These are phyloP conservation scores for Cryptoblepharus egeriae DNA, from an alignment of 2,797 vertebrate genomes.

Conservation along the genomic window DNA sequence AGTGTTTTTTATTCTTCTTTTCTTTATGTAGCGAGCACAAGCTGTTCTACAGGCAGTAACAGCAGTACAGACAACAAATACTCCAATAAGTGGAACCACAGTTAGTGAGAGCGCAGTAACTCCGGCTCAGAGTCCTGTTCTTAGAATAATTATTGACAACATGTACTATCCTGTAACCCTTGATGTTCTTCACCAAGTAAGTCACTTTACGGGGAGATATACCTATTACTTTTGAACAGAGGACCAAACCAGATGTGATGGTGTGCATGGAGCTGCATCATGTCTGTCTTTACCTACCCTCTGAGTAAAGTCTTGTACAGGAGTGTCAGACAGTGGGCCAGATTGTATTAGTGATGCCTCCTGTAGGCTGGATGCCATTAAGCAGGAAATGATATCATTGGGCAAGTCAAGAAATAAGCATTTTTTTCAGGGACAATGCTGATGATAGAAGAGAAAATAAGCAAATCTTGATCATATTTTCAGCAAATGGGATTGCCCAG, in stretches of 20 bases:
- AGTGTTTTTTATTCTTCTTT: slow-evolving; percentile 19
- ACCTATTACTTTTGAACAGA: neutral
- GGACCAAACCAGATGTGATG: neutral
- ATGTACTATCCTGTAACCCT: slow-evolving; percentile 99
- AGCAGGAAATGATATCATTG: too few species aligned
- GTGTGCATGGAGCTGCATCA: neutral
- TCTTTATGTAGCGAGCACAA: slow-evolving; percentile 85
- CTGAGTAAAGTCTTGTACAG: neutral
- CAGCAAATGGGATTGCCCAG: too few species aligned
- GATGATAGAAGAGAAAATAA: too few species aligned
- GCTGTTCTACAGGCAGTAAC: slow-evolving; percentile 92
- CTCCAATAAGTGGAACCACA: slow-evolving; percentile 87
- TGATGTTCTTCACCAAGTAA: slow-evolving; percentile 97
- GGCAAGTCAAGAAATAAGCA: too few species aligned
- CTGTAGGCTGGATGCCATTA: too few species aligned
- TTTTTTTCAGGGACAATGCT: too few species aligned
- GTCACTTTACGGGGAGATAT: slow-evolving; percentile 33
- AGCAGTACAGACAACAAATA: slow-evolving; percentile 88
- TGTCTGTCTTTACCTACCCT: neutral
- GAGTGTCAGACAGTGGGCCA: too few species aligned
- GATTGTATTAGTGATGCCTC: too few species aligned
- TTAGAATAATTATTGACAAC: slow-evolving; percentile 98
- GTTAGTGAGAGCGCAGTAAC: slow-evolving; percentile 89
- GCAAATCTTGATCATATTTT: too few species aligned
- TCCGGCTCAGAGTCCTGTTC: slow-evolving; percentile 91